Evolutionary conservation across 1,140 invertebrate species (phyloP).

Genomic region (Diorhabda elongata): DNA sequence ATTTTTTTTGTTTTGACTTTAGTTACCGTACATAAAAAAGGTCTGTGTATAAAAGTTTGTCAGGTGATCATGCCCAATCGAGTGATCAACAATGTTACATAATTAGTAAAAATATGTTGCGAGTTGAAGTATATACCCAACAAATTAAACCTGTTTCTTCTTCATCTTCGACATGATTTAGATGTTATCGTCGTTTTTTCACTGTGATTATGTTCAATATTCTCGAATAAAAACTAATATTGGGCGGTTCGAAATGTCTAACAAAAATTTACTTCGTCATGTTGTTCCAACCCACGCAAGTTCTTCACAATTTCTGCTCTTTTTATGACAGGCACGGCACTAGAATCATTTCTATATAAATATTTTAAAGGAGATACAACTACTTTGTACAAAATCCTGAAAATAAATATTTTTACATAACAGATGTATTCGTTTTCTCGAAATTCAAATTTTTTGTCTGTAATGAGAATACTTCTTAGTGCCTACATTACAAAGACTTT

Average conservation of each 20-base stretch:
- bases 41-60: background rate
- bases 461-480: too few species aligned
- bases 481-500: too few species aligned
- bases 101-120: background rate
- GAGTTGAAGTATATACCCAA: conserved; percentile 1
- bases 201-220: conserved; percentile 20
- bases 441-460: too few species aligned
- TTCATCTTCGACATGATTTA: conserved; percentile 15
- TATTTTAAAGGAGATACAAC: too few species aligned
- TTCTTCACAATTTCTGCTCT: background rate
- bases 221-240: conserved; percentile 21
- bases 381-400: too few species aligned
- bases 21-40: background rate
- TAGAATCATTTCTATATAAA: too few species aligned
- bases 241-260: conserved; percentile 17
- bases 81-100: background rate
- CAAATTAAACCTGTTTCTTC: conserved; percentile 17
- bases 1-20: background rate
- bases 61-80: background rate
- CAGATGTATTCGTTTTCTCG: too few species aligned
- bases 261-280: conserved; percentile 19
- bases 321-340: too few species aligned
- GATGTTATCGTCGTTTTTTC: conserved; percentile 16
- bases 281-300: conserved; percentile 13
- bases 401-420: too few species aligned